phyloP scores from a whole-genome alignment of 2,113 vertebrate species.

The Pangasianodon hypophthalmus region DNA sequence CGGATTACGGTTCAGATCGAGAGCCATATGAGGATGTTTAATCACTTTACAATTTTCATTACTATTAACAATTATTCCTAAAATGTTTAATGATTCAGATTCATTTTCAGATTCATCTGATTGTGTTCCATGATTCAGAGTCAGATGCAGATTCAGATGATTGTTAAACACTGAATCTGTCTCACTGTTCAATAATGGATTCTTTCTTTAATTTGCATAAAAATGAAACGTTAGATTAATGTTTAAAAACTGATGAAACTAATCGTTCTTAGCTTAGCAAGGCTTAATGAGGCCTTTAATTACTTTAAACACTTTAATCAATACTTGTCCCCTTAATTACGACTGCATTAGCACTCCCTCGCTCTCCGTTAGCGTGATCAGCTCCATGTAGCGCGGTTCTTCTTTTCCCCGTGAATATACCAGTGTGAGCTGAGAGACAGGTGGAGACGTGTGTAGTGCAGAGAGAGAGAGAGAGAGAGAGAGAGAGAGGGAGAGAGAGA shows the following conservation, averaged over 20 bases:
- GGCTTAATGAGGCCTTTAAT: slow-evolving; percentile 5
- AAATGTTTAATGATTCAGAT: background rate
- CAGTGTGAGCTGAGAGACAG: background rate
- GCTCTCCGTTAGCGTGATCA: background rate
- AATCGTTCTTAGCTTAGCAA: slow-evolving; percentile 2
- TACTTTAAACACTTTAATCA: slow-evolving; percentile 28
- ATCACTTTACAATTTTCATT: background rate
- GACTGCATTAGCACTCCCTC: background rate
- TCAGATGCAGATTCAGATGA: background rate
- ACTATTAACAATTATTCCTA: background rate
- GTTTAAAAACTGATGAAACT: slow-evolving; percentile 15
- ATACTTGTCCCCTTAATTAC: slow-evolving; percentile 10
- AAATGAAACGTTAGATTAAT: slow-evolving; percentile 7
- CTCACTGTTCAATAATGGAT: background rate
- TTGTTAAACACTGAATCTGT: background rate
- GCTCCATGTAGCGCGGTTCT: background rate
- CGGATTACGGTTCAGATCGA: background rate
- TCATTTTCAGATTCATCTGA: background rate
- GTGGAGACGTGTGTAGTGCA: background rate
- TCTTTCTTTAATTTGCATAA: background rate
- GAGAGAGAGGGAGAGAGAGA: background rate
- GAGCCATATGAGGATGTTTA: background rate
- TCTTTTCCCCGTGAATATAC: background rate
- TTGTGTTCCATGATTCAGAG: background rate
- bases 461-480: background rate